phyloP scores from a whole-genome alignment of 1,140 invertebrate genomes.

The Drosophila punjabiensis region DNA sequence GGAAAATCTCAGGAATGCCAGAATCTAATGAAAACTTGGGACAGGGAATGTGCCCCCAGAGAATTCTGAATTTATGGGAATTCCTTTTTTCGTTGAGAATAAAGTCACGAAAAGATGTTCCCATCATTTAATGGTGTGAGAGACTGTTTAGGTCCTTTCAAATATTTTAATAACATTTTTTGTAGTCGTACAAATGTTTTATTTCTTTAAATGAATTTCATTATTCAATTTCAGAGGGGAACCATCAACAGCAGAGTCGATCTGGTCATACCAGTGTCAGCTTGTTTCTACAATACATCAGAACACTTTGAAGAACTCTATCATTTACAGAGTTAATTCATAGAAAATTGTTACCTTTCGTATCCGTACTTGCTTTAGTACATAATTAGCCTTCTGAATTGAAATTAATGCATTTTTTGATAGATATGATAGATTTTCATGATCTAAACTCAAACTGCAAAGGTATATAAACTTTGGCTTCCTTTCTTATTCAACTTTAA shows the following conservation, averaged over 20 bases:
- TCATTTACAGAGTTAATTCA: too few species aligned
- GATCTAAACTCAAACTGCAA: too few species aligned
- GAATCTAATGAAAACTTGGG: conserved; percentile 7
- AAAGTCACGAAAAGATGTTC: neutral
- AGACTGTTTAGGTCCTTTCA: neutral
- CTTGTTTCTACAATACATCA: too few species aligned
- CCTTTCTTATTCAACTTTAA: too few species aligned
- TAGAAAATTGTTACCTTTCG: too few species aligned
- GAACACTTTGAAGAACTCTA: too few species aligned
- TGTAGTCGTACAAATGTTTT: neutral
- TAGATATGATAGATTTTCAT: too few species aligned
- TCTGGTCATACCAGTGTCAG: neutral
- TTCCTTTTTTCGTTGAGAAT: conserved; percentile 4
- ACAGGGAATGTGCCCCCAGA: neutral
- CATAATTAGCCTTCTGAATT: too few species aligned
- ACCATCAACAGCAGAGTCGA: neutral
- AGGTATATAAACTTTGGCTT: too few species aligned
- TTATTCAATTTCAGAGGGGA: neutral
- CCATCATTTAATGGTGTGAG: neutral
- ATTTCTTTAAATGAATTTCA: neutral
- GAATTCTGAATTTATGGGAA: conserved; percentile 12
- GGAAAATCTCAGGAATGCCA: conserved; percentile 21
- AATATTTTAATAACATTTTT: neutral
- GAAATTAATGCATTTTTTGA: too few species aligned
- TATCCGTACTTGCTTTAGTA: too few species aligned